phyloP scores from a whole-genome alignment of 2,113 vertebrate genomes.

The Potamarius usumacintae region DNA sequence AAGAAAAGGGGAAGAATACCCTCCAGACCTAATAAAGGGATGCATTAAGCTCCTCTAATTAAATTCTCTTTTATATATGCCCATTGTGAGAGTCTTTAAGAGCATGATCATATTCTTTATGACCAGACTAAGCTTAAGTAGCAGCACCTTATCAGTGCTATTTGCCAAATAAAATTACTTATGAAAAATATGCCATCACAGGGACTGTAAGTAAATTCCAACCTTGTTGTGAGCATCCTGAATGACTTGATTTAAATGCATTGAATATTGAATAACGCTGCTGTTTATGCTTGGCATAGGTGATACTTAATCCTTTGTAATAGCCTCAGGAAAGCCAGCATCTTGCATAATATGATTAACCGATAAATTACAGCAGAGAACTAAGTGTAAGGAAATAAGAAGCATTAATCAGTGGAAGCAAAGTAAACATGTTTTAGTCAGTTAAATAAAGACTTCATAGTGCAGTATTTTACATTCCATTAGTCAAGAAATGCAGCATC shows the following conservation, averaged over 20 bases:
- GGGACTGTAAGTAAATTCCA: slow-evolving; percentile 34
- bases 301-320: slow-evolving; percentile 63
- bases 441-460: slow-evolving; percentile 54
- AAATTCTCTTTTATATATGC: slow-evolving; percentile 55
- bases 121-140: slow-evolving; percentile 14
- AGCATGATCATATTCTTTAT: slow-evolving; percentile 29
- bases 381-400: slow-evolving; percentile 20
- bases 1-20: slow-evolving; percentile 32
- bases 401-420: slow-evolving; percentile 37
- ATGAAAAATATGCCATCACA: slow-evolving; percentile 30
- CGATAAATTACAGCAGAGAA: slow-evolving; percentile 60
- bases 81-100: slow-evolving; percentile 46
- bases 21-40: slow-evolving; percentile 53
- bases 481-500: slow-evolving; percentile 26
- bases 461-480: slow-evolving; percentile 52
- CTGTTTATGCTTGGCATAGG: slow-evolving; percentile 55
- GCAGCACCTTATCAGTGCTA: slow-evolving; percentile 14
- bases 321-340: slow-evolving; percentile 51
- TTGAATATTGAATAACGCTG: slow-evolving; percentile 59
- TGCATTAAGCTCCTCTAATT: slow-evolving; percentile 56
- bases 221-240: slow-evolving; percentile 42
- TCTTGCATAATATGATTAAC: slow-evolving; percentile 57
- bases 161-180: slow-evolving; percentile 31
- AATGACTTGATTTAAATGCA: slow-evolving; percentile 67
- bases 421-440: slow-evolving; percentile 51